Evolutionary conservation across 2,113 vertebrate species (phyloP).

Genomic region (Dromiciops gliroides): DNA sequence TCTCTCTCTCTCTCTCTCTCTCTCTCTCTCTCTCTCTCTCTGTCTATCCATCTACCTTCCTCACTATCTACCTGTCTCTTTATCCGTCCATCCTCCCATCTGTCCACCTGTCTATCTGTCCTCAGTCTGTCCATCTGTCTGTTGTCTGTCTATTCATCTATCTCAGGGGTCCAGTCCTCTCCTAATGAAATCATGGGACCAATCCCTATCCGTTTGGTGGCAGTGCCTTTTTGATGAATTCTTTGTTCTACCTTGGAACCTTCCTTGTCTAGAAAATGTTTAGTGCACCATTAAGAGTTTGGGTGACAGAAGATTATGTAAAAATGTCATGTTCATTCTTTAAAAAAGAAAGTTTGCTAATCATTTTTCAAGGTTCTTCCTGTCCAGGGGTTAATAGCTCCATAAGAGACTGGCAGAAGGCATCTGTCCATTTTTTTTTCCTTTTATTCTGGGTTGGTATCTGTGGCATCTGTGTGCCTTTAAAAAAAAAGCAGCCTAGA

Average conservation of each 20-base stretch:
- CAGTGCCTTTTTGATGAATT: neutral
- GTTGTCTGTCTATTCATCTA: neutral
- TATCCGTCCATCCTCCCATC: no score
- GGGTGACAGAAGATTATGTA: neutral
- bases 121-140: no score
- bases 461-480: neutral
- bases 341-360: neutral
- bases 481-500: neutral
- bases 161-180: neutral
- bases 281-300: neutral
- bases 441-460: neutral
- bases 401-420: neutral
- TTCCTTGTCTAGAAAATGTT: neutral
- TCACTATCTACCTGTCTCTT: no score
- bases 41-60: no score
- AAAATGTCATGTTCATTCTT: neutral
- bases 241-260: neutral
- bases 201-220: neutral
- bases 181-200: neutral
- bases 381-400: neutral
- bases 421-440: neutral
- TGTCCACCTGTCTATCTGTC: neutral
- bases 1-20: no score
- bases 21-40: no score
- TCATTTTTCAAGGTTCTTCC: neutral